Percentiles rank a stretch among this genome's conserved stretches.
Evolutionary conservation across 1,140 invertebrate species (phyloP).

Genomic region (Drosophila watanabei): DNA sequence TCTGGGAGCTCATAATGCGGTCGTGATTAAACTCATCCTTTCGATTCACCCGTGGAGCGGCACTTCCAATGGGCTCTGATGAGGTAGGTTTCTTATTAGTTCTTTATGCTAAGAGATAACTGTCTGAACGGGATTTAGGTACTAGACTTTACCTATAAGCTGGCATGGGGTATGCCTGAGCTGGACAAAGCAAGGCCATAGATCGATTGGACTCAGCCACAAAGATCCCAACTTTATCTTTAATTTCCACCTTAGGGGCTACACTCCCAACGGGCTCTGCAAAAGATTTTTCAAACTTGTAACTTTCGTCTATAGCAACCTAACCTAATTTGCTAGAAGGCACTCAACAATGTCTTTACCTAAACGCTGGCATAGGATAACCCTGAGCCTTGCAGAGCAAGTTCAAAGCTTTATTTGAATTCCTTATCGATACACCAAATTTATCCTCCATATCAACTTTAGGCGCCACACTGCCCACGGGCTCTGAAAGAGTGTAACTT

Average conservation of each 20-base stretch:
- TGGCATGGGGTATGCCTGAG: slow-evolving; percentile 91
- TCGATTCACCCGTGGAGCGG: slow-evolving; percentile 90
- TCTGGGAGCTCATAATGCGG: slow-evolving; percentile 71
- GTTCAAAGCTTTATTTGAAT: slow-evolving; percentile 37
- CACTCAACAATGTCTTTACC: slow-evolving; percentile 85
- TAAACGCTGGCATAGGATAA: slow-evolving; percentile 89
- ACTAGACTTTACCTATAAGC: slow-evolving; percentile 86
- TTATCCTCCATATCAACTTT: slow-evolving; percentile 87
- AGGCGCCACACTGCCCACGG: slow-evolving; percentile 89
- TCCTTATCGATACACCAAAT: slow-evolving; percentile 47
- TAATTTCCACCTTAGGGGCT: slow-evolving; percentile 88
- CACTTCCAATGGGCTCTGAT: slow-evolving; percentile 92
- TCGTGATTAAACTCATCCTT: slow-evolving; percentile 91
- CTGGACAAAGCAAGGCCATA: slow-evolving; percentile 89
- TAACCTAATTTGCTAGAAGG: not conserved
- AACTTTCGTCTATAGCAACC: slow-evolving; percentile 51
- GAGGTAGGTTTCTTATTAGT: slow-evolving; percentile 22
- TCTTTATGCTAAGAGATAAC: not conserved
- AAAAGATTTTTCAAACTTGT: slow-evolving; percentile 9
- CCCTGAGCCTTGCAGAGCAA: slow-evolving; percentile 88
- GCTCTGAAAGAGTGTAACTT: slow-evolving; percentile 86
- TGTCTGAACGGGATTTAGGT: slow-evolving; percentile 20
- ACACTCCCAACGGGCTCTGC: slow-evolving; percentile 86
- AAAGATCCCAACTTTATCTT: slow-evolving; percentile 86
- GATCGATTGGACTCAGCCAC: slow-evolving; percentile 70